Conservation (phyloP, 2,888 invertebrate species). For the Tuta absoluta region DNA sequence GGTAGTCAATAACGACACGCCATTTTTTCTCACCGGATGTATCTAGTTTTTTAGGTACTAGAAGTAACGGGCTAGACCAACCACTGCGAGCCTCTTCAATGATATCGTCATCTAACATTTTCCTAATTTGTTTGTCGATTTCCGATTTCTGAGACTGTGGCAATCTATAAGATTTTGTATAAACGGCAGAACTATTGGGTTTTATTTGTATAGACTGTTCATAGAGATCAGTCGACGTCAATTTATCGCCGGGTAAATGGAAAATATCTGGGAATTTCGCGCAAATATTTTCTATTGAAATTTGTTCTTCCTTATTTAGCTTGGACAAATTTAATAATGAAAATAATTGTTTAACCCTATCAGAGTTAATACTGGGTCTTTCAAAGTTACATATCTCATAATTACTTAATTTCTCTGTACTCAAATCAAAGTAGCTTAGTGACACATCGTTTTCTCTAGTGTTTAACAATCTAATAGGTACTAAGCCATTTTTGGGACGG, state of each 20-base stretch:
- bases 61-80: not conserved
- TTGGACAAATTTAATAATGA: not conserved
- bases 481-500: not conserved
- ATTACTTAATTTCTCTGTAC: not conserved
- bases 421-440: not conserved
- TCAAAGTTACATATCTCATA: slow-evolving; percentile 8
- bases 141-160: not conserved
- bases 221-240: not conserved
- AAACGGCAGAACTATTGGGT: not conserved
- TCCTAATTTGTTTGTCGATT: not conserved
- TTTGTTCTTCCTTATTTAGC: not conserved
- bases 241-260: not conserved
- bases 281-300: not conserved
- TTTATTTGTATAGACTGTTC: not conserved
- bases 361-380: not conserved
- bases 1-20: slow-evolving; percentile 1
- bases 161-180: not conserved
- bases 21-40: not conserved
- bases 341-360: not conserved
- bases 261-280: slow-evolving; percentile 5
- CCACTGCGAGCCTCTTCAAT: not conserved
- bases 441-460: slow-evolving; percentile 5
- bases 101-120: not conserved
- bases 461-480: slow-evolving; percentile 1
- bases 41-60: slow-evolving; percentile 6